phyloP scores from a whole-genome alignment of 92 coral and sea anemone species.

The Pocillopora grandis region DNA sequence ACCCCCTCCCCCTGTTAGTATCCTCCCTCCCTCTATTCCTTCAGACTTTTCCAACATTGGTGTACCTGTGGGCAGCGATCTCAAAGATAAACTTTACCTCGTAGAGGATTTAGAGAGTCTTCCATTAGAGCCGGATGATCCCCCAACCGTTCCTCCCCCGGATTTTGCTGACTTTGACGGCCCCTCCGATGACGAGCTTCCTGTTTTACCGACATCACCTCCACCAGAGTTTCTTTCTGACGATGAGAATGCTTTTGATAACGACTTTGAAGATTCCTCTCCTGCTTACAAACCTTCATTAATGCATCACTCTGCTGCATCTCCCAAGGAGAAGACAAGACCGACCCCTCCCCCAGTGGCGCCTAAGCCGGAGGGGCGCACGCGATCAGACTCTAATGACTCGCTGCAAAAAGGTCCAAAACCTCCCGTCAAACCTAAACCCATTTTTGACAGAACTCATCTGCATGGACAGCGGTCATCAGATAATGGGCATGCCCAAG shows the following conservation, averaged over 20 bases:
- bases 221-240: conserved; percentile 70
- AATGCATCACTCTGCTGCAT: conserved; percentile 54
- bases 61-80: conserved; percentile 1
- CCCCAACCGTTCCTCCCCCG: conserved; percentile 68
- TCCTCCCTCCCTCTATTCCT: conserved; percentile 51
- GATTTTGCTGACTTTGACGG: conserved; percentile 62
- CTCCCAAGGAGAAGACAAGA: conserved; percentile 65
- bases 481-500: conserved; percentile 20
- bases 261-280: conserved; percentile 53
- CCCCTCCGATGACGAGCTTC: conserved; percentile 59
- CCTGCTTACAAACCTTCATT: conserved; percentile 58
- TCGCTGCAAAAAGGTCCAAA: conserved; percentile 56
- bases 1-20: conserved; percentile 58
- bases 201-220: conserved; percentile 67
- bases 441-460: conserved; percentile 9
- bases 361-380: conserved; percentile 54
- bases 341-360: conserved; percentile 71
- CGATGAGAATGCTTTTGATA: conserved; percentile 43
- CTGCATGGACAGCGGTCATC: conserved; percentile 35
- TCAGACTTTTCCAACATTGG: conserved; percentile 18
- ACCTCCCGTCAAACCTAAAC: conserved; percentile 63
- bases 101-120: conserved; percentile 43
- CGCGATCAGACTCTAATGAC: conserved; percentile 66
- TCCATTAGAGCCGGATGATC: conserved; percentile 51
- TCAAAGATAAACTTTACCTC: conserved; percentile 25